Evolutionary conservation across 64 coral and sea anemone species (phyloP).

Genomic region (Actinia equina): DNA sequence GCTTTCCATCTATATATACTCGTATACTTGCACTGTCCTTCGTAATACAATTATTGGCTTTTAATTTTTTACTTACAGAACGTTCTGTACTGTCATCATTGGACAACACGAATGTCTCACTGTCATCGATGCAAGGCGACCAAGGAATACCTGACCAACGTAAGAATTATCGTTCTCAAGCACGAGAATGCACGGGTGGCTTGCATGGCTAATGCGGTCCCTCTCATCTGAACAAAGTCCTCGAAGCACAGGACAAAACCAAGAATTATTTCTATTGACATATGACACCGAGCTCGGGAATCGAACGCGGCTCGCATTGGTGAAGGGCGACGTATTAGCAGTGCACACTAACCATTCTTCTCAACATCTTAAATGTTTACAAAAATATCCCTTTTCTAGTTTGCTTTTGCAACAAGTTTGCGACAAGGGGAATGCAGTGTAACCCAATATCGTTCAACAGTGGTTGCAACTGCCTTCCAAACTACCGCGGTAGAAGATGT

Average conservation of each 20-base stretch:
- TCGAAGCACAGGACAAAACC: neutral
- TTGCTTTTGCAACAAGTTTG: constrained; percentile 81
- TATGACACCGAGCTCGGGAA: neutral
- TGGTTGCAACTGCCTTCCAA: constrained; percentile 61
- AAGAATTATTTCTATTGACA: neutral
- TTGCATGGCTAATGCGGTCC: too few relatives aligned
- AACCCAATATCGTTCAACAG: constrained; percentile 30
- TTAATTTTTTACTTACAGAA: neutral
- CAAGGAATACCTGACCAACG: neutral
- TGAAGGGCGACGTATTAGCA: neutral
- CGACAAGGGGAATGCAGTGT: constrained; percentile 58
- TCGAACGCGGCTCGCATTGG: too few relatives aligned
- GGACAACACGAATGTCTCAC: neutral
- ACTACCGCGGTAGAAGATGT: constrained; percentile 67
- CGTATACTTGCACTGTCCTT: neutral
- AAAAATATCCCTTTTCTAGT: constrained; percentile 31
- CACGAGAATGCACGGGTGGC: too few relatives aligned
- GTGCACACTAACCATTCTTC: neutral
- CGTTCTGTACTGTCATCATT: neutral
- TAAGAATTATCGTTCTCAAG: neutral
- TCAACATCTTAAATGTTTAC: neutral
- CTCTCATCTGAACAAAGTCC: too few relatives aligned
- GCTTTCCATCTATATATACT: neutral
- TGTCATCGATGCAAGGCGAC: neutral
- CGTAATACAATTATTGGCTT: neutral